Base-by-base conservation (phyloP, 2,888 invertebrate species). In the Tyria jacobaeae region DNA sequence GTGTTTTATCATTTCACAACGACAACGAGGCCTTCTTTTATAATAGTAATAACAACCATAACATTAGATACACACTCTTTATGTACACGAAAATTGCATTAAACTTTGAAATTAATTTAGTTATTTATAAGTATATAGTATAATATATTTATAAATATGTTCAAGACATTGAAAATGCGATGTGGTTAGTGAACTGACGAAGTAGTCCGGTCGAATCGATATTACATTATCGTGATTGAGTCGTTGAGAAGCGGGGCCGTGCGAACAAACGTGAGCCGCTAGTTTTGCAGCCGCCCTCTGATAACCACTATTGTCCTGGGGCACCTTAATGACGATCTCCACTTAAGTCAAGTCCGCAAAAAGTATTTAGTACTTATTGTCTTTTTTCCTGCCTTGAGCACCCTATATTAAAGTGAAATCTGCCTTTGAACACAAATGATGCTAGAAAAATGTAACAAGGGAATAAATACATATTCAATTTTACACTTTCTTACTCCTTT, bases 261-360 rank as follows among this genome's bases (percentile, higher is more conserved):
- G 48, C 14, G 48, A 54, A 39, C 60, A 44, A 68, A 70, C 72
- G 68, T 72, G 73, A 68, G 69, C 59, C 70, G 62, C 47, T 71
- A 61, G 73, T 75, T 74, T 77, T 77, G 71, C 65, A 73, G 41
- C 39, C 57, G 54, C 51, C 35, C 54, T 51, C 51, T 74, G 62
- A 73, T 80, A 80, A 77, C 80, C 66, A 78, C 64, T 80, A 84
- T 85, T 84, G 82, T 81, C 84, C 82, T 73, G 72, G 76, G 63
- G 65, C 53, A 64, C 48, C 54, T 57, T 63, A 57, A 62, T 71
- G 69, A 68, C 64, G 61, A 41, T 21, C 21, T 34, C 48, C 65
- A 64, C 56, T 56, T 49, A 17, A 51, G 15, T 48, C 24, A 14
- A 15, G 49, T 49, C 50, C 39, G n/a, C 31, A 31, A 69, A 65